A percentile compares a stretch with the other conserved stretches of the same genome.
Conservation (phyloP, 2,113 vertebrate genomes). For the Acrocephalus kingi region DNA sequence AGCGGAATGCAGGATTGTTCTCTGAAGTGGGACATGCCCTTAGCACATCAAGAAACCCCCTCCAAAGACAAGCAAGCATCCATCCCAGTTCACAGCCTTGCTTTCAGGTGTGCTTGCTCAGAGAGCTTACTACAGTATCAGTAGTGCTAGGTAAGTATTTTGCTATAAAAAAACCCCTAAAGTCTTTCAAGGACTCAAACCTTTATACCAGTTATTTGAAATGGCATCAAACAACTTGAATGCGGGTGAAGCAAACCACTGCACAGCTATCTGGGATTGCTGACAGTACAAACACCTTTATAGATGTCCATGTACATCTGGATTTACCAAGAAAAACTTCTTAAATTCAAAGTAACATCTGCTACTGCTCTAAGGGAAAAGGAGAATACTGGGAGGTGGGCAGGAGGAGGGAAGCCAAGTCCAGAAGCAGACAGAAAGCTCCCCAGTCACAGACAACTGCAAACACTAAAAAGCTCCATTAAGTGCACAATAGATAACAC, state of each 20-base stretch:
- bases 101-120: neutral
- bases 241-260: neutral
- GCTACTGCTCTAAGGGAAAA: neutral
- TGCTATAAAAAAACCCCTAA: neutral
- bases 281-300: neutral
- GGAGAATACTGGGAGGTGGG: neutral
- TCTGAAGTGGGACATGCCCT: neutral
- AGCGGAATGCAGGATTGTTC: neutral
- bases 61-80: neutral
- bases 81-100: neutral
- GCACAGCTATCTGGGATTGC: neutral
- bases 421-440: neutral
- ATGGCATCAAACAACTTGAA: neutral
- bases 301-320: fast-evolving
- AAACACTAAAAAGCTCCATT: neutral
- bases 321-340: neutral
- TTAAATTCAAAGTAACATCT: neutral
- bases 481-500: neutral
- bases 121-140: neutral
- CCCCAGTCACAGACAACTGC: neutral
- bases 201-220: neutral
- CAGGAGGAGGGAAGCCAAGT: neutral
- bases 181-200: neutral
- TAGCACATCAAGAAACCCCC: neutral
- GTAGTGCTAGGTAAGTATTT: neutral